Base-by-base conservation (phyloP, 2,113 vertebrate genomes). In the Myiopsitta monachus region DNA sequence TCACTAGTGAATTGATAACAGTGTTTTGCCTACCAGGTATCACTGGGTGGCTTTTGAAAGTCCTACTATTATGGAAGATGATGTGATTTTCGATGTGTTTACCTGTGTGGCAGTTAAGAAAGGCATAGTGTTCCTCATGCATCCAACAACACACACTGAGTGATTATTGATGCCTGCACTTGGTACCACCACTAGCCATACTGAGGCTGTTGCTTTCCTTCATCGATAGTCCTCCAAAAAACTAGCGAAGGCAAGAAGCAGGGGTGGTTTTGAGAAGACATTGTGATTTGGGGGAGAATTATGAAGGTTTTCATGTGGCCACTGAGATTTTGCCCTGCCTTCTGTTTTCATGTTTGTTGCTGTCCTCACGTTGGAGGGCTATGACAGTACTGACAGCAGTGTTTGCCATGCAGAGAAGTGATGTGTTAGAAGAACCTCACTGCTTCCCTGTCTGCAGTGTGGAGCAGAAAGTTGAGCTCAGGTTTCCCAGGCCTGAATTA, bases 71-170 rank as follows among this genome's bases (percentile, higher is more conserved):
- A 6, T 33, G 69, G 52, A 77, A 87, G 82, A 11, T 39, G 14
- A 4, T 26, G 26, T 36, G n/a, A 33, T 74, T 90, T 83, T 66
- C 67, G 14, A 16, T 55, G 24, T 43, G 4, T 87, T 83, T 81
- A 33, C 11, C 19, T 63, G 21, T 3, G 3, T 67, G 51, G 28
- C 49, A 67, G 39, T 30, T 66, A 64, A 43, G 72, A 68, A 84
- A 57, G 15, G 6, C 19, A 18, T 12, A 15, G 64, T 3, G 3
- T 73, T 83, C 31, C 22, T 49, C 49, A 59, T 30, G 16, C 59
- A 59, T 36, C 61, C 0, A 0, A 22, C 63, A 52, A 10, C 36
- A 73, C 39, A 8, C 0, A 0, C 23, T 2, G 3, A 24, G 13
- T 63, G 8, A 63, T 82, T 67, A 28, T 23, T 79, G 57, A 10